Base-by-base conservation (phyloP, 2,113 vertebrate species). In the Eublepharis macularius region DNA sequence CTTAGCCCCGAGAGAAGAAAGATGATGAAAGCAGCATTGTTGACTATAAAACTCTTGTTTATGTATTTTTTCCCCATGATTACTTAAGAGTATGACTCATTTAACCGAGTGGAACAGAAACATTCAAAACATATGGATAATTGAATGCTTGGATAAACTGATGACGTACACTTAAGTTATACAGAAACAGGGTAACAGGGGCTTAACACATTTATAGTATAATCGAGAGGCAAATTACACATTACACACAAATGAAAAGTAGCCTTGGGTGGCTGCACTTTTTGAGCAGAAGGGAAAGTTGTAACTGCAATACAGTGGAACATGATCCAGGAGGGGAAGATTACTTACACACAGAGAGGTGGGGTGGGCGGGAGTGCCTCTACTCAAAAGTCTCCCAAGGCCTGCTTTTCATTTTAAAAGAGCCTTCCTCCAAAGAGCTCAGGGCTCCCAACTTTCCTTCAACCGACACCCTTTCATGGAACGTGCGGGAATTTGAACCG, bases 71-170 rank as follows among this genome's bases (percentile, higher is more conserved):
- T 32, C 17, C 24, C 26, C 60, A 51, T 74, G 70, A 74, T 83
- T 75, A 74, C 51, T 74, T 83, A 83, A 57, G 70, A 63, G 39
- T 34, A 74, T 83, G 70, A 74, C 51, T 83, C 70, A 83, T 83
- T 83, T 83, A 74, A 63, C 29, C 74, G 70, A 75, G 29, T 16
- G 51, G 81, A 83, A 74, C 81, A 60, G 32, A 74, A 36, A 74
- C 36, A 74, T 74, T 54, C 54, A 74, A 83, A 83, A 74, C 81
- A 83, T 60, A 82, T 75, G 81, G 81, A 83, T 81, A 81, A 81
- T 34, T 81, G 65, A 45, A 49, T 83, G 70, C 81, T 74, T 83
- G 81, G 41, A 74, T 83, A 83, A 74, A 83, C 54, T 43, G 39
- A 83, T 74, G 60, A 83, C 63, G 65, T 63, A 34, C 81, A 60